Conservation (phyloP, 2,113 vertebrate genomes). For the Formicarius rufipectus region DNA sequence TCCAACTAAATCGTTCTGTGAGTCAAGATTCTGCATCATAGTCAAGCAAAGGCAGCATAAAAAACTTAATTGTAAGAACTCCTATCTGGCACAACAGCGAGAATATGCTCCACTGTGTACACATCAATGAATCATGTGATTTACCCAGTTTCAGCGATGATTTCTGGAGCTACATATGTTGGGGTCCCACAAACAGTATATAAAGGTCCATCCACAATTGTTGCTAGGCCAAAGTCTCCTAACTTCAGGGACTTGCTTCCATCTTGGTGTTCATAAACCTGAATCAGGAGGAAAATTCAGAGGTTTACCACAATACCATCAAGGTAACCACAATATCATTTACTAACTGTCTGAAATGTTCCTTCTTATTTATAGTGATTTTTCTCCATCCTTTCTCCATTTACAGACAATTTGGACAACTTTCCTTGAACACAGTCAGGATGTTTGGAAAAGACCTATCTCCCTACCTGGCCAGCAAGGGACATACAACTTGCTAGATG, state of each 20-base stretch:
- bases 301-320: background rate
- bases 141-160: constrained; percentile 95
- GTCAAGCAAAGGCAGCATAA: background rate
- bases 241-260: constrained; percentile 94
- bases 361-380: background rate
- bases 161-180: constrained; percentile 97
- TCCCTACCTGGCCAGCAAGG: background rate
- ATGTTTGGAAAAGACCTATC: background rate
- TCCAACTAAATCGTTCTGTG: background rate
- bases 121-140: background rate
- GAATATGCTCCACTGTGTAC: background rate
- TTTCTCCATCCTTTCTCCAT: background rate
- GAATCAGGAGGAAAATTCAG: background rate
- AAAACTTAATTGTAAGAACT: background rate
- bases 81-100: background rate
- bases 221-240: constrained; percentile 96
- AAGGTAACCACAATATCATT: background rate
- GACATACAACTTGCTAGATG: background rate
- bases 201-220: constrained; percentile 90
- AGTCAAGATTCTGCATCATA: background rate
- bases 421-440: background rate
- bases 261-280: constrained; percentile 96
- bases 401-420: background rate
- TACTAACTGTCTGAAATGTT: background rate
- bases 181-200: constrained; percentile 96